Evolutionary conservation across 1,140 invertebrate species (phyloP), one percentile per base, ranked within the genome.

Genomic region (Aricia agestis): DNA sequence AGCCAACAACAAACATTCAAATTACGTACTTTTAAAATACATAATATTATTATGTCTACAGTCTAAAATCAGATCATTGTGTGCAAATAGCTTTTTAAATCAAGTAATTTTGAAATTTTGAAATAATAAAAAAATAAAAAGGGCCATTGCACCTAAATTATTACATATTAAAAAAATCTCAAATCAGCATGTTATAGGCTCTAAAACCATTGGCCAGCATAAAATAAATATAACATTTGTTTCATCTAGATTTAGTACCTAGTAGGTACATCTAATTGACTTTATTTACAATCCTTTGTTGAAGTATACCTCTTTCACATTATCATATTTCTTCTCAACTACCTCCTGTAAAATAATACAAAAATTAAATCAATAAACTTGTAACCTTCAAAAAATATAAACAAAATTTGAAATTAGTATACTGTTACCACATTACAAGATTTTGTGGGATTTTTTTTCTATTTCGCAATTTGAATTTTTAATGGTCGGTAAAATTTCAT

Each of bases 221-320:
- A 57, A 15, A 57, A 57, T 57, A 57, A 57, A 57, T 57, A 57
- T 25, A 25, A 25, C 52, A 36, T 36, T 36, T 57, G 10, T 57
- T 57, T 17, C 11, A 57, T 15, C 52, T 57, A 10, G 52, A 15
- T 15, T 57, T 57, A 57, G n/a, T 13, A n/a, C n/a, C n/a, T n/a
- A n/a, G n/a, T n/a, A n/a, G n/a, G n/a, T n/a, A 52, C 15, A 15
- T 15, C 52, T 13, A 17, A 13, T 13, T 57, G n/a, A 57, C 52
- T 13, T 57, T 36, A 58, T 31, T 84, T 84, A 88, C 63, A 88
- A 73, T n/a, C 87, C 87, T 70, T 90, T 90, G 71, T 90, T 90
- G 81, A 80, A 90, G 67, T 78, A 76, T 6, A 88, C 76, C 65
- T 80, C 74, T 31, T 77, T 80, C 18, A 74, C 59, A 69, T 82